Evolutionary conservation across 2,888 invertebrate genomes (phyloP).

Genomic region (Agrilus mali): DNA sequence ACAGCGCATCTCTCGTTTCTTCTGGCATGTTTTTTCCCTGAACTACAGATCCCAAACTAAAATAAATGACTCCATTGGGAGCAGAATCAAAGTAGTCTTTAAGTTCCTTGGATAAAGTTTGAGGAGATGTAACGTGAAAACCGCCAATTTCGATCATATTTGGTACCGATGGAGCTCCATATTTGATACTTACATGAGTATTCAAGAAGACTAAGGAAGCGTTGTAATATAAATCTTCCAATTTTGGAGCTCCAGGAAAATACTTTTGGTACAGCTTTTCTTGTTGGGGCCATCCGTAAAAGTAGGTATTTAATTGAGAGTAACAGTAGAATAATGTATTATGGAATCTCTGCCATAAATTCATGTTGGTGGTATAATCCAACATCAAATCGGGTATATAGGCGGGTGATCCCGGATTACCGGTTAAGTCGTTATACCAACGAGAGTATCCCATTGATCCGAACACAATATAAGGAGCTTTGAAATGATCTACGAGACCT

Average conservation of each 20-base stretch:
- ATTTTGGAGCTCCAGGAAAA: constrained; percentile 12
- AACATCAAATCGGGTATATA: constrained; percentile 37
- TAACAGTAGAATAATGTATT: constrained; percentile 33
- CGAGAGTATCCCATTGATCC: constrained; percentile 35
- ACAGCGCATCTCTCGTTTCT: constrained; percentile 38
- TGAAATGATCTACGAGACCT: constrained; percentile 29
- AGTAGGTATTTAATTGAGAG: constrained; percentile 11
- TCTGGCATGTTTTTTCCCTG: constrained; percentile 41
- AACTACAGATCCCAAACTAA: constrained; percentile 48
- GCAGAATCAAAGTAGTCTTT: constrained; percentile 39
- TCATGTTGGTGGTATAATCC: constrained; percentile 33
- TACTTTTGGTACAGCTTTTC: constrained; percentile 11
- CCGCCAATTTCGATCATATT: constrained; percentile 46
- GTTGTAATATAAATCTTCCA: constrained; percentile 19
- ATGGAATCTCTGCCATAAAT: constrained; percentile 39
- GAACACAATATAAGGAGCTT: constrained; percentile 28
- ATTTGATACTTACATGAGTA: constrained; percentile 38
- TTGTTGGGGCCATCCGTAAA: constrained; percentile 9
- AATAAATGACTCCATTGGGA: constrained; percentile 41
- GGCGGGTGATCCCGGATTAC: constrained; percentile 36
- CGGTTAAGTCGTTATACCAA: constrained; percentile 36
- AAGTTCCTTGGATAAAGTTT: constrained; percentile 32
- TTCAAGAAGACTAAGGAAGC: constrained; percentile 22
- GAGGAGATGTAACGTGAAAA: constrained; percentile 29
- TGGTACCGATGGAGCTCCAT: constrained; percentile 39